A percentile compares a stretch with the other conserved stretches of the same genome.
These are phyloP conservation scores for Falco cherrug DNA, from an alignment of 2,797 vertebrate genomes.

Conservation along the genomic window DNA sequence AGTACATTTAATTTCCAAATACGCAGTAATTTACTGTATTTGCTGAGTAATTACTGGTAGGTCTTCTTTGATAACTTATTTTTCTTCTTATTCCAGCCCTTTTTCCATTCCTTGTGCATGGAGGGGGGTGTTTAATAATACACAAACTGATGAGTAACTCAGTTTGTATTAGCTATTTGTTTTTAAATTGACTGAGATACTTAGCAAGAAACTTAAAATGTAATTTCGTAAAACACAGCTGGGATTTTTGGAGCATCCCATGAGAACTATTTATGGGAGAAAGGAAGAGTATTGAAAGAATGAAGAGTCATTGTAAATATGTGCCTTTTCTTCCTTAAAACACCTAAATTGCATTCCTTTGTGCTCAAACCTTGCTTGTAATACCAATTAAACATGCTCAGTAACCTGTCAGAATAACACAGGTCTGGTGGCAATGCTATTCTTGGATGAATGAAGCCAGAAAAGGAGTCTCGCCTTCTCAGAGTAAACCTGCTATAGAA, in stretches of 20 bases:
- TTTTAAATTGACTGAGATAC: not conserved
- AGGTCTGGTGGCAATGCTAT: not conserved
- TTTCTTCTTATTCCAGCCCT: not conserved
- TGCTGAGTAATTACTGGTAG: conserved; percentile 3
- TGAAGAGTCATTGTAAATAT: not conserved
- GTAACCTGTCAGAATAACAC: not conserved
- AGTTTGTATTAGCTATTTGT: not conserved
- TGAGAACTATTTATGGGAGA: not conserved
- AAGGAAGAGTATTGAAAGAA: not conserved
- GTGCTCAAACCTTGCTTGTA: not conserved
- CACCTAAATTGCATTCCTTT: not conserved
- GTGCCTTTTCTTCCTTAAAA: not conserved
- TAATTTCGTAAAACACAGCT: not conserved
- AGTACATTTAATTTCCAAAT: conserved; percentile 12
- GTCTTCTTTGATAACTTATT: not conserved
- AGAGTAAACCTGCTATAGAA: not conserved
- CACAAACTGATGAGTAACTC: not conserved
- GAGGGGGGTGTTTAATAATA: not conserved
- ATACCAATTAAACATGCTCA: not conserved
- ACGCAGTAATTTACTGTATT: not conserved
- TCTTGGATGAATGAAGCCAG: not conserved
- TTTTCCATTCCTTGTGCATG: not conserved
- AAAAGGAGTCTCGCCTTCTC: not conserved
- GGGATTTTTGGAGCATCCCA: not conserved
- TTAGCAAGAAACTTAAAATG: not conserved